A percentile compares a stretch with the other conserved stretches of the same genome.
Evolutionary conservation across 92 coral and sea anemone genomes (phyloP).

Genomic region (Isaurus tuberculatus): DNA sequence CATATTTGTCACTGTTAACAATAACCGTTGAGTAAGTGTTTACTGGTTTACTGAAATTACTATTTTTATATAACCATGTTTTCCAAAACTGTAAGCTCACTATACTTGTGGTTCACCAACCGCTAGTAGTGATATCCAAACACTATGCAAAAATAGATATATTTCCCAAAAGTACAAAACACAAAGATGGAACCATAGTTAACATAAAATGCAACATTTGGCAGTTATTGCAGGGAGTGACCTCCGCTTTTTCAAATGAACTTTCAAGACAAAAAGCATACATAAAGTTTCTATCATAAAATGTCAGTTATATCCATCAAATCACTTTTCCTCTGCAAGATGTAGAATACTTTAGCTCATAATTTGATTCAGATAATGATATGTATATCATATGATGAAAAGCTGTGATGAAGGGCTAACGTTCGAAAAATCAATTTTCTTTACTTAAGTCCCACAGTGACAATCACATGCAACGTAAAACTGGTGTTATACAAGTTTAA

Average conservation of each 20-base stretch:
- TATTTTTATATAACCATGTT: not conserved
- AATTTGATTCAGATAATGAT: slow-evolving; percentile 1
- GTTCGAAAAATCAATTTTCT: no score
- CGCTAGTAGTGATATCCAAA: not conserved
- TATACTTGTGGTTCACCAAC: not conserved
- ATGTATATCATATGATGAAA: not conserved
- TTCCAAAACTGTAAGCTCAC: slow-evolving; percentile 2
- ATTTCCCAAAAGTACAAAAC: not conserved
- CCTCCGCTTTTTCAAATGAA: not conserved
- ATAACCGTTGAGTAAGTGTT: slow-evolving; percentile 5
- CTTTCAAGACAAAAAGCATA: not conserved
- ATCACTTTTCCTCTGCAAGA: not conserved
- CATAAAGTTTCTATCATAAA: not conserved
- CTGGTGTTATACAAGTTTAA: not conserved
- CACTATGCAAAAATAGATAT: not conserved
- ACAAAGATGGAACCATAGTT: not conserved
- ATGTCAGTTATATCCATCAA: slow-evolving; percentile 8
- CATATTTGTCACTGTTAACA: not conserved
- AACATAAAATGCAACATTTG: slow-evolving; percentile 1
- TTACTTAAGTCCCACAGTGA: slow-evolving; percentile 4
- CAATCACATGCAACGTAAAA: not conserved
- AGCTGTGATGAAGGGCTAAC: no score
- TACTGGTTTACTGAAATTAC: not conserved
- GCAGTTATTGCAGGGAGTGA: not conserved
- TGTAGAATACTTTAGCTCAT: not conserved